A percentile compares a stretch with the other conserved stretches of the same genome.
Conservation (phyloP, 2,113 vertebrate genomes). For the Chloropsis hardwickii region DNA sequence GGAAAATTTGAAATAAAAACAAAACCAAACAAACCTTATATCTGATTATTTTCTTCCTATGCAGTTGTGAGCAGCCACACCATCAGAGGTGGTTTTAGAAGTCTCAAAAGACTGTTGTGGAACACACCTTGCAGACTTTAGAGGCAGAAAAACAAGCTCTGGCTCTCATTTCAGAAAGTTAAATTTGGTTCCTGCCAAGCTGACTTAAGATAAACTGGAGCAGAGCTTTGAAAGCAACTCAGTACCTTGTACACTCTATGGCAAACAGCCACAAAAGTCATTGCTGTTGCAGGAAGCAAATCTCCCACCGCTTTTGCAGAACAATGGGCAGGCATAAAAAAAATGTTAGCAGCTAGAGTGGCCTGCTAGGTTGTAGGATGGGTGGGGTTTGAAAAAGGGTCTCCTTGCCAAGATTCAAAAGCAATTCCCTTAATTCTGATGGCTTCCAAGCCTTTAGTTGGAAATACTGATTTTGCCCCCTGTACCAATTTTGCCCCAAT, state of each 20-base stretch:
- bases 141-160: neutral
- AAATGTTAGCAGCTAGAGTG: neutral
- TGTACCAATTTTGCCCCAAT: neutral
- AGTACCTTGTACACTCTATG: neutral
- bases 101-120: neutral
- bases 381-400: neutral
- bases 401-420: neutral
- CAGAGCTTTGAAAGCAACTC: neutral
- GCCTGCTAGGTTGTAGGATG: neutral
- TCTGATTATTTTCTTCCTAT: neutral
- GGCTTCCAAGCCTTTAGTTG: neutral
- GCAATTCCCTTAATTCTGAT: neutral
- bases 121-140: neutral
- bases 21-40: neutral
- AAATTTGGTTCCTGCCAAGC: neutral
- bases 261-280: constrained; percentile 32
- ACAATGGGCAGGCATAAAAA: constrained; percentile 21
- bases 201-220: neutral
- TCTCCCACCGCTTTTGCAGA: constrained; percentile 26
- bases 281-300: constrained; percentile 28
- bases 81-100: neutral
- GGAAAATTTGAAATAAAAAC: neutral
- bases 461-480: neutral
- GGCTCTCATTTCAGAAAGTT: neutral
- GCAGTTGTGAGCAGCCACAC: neutral